A percentile compares a stretch with the other conserved stretches of the same genome.
Conservation (phyloP, 92 coral and sea anemone genomes). For the Parazoanthus swiftii region DNA sequence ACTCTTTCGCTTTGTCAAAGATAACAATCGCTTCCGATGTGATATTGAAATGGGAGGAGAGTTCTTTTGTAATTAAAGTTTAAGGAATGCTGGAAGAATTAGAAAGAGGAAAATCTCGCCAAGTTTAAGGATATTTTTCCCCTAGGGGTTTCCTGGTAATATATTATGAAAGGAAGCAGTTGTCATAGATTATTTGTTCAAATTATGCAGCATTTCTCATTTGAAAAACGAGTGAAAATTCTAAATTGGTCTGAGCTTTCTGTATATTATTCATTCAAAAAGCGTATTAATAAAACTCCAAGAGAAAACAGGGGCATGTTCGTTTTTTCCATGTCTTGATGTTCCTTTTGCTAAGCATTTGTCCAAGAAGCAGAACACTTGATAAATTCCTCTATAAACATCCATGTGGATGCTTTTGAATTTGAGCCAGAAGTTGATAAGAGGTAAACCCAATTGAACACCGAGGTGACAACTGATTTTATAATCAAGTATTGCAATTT, state of each 20-base stretch:
- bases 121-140: neutral
- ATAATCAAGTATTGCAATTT: neutral
- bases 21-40: conserved; percentile 35
- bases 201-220: neutral
- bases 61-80: conserved; percentile 33
- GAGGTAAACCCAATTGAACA: neutral
- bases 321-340: no score
- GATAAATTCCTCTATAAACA: neutral
- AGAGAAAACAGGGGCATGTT: neutral
- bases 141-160: neutral
- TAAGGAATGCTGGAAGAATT: neutral
- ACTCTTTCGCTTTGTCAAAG: conserved; percentile 44
- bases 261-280: neutral
- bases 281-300: neutral
- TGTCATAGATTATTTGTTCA: neutral
- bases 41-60: conserved; percentile 21
- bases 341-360: no score
- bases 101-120: conserved; percentile 8
- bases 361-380: no score
- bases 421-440: neutral
- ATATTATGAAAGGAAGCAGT: neutral
- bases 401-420: neutral
- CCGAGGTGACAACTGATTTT: neutral
- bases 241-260: neutral
- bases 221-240: no score